phyloP scores from a whole-genome alignment of 2,888 invertebrate species.

The Megaustenia siamemsis region DNA sequence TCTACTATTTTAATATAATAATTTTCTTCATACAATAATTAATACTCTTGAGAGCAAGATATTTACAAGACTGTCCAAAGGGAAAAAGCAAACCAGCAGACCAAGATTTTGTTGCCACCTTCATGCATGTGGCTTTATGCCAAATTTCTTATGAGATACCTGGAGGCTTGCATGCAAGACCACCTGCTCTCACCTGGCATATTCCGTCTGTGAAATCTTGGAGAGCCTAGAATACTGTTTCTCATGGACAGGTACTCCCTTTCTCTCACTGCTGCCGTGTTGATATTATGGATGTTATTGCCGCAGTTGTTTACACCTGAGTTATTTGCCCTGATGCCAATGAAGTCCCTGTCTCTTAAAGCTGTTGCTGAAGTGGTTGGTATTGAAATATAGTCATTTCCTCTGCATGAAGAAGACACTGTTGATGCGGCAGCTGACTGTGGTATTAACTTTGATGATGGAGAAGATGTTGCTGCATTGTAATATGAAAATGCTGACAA shows the following conservation, averaged over 20 bases:
- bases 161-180: conserved; percentile 45
- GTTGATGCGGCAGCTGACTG: not conserved
- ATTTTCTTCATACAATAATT: not conserved
- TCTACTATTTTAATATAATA: not conserved
- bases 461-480: conserved; percentile 15
- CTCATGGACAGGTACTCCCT: conserved; percentile 85
- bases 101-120: conserved; percentile 11
- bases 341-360: conserved; percentile 50
- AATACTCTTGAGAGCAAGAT: not conserved
- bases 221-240: conserved; percentile 97
- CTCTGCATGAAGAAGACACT: conserved; percentile 2
- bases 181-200: conserved; percentile 84
- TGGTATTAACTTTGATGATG: conserved; percentile 29
- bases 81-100: not conserved
- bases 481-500: not conserved
- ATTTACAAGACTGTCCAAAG: not conserved
- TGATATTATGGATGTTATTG: conserved; percentile 33
- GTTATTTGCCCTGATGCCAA: conserved; percentile 35
- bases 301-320: conserved; percentile 18
- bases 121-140: conserved; percentile 8
- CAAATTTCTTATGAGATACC: not conserved
- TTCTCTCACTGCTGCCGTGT: conserved; percentile 37
- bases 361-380: conserved; percentile 40
- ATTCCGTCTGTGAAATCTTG: conserved; percentile 96
- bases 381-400: conserved; percentile 8